A percentile compares a stretch with the other conserved stretches of the same genome.
These are phyloP conservation scores for Galleria mellonella DNA, from an alignment of 1,140 invertebrate genomes.

Conservation along the genomic window DNA sequence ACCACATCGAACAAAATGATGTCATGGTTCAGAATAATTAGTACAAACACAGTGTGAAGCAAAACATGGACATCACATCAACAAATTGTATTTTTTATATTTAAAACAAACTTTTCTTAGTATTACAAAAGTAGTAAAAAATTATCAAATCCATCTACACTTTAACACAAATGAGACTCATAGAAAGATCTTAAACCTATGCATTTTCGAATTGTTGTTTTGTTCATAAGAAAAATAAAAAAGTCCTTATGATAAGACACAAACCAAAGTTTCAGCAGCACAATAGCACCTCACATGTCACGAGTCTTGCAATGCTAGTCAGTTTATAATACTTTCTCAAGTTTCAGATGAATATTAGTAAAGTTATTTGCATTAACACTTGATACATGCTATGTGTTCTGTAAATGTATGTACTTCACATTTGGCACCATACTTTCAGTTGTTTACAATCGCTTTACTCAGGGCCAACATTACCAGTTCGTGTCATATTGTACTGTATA, in stretches of 20 bases:
- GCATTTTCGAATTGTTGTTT: slow-evolving; percentile 1
- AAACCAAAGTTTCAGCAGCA: too few species aligned
- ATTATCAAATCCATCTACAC: not conserved
- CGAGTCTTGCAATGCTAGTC: not conserved
- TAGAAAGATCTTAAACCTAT: slow-evolving; percentile 21
- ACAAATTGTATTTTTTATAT: slow-evolving; percentile 1
- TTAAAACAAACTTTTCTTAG: slow-evolving; percentile 7
- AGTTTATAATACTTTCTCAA: too few species aligned
- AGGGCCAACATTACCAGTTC: too few species aligned
- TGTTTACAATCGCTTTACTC: too few species aligned
- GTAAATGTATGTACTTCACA: slow-evolving; percentile 1
- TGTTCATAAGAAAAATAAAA: not conserved
- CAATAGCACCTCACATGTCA: not conserved
- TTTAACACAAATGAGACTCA: slow-evolving; percentile 22
- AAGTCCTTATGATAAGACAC: not conserved
- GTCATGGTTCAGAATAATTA: not conserved
- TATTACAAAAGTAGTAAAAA: not conserved
- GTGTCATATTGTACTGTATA: not conserved
- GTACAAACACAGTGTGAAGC: not conserved
- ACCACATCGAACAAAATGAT: slow-evolving; percentile 27
- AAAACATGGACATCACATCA: not conserved
- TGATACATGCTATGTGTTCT: too few species aligned
- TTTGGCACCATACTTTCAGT: slow-evolving; percentile 1
- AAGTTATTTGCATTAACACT: too few species aligned
- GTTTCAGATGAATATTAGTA: too few species aligned